phyloP scores from a whole-genome alignment of 1,140 invertebrate genomes.

The Anastrepha obliqua region DNA sequence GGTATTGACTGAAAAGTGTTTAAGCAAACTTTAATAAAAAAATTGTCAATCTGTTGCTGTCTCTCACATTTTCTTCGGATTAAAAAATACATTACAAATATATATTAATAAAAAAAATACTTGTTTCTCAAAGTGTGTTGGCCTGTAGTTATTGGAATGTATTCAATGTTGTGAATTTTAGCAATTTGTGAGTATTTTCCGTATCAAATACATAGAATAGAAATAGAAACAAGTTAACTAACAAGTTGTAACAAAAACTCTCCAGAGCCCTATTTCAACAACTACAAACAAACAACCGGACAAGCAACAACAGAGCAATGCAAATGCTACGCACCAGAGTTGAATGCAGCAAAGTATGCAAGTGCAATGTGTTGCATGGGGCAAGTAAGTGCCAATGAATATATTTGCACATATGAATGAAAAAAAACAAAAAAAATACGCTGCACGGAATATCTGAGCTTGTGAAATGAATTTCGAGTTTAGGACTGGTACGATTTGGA shows the following conservation, averaged over 20 bases:
- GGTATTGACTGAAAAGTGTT: too few relatives aligned
- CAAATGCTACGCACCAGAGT: neutral
- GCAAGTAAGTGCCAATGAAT: conserved; percentile 30
- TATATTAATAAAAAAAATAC: too few relatives aligned
- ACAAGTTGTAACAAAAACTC: conserved; percentile 43
- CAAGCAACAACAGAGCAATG: neutral
- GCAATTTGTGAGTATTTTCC: conserved; percentile 22
- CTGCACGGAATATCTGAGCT: too few relatives aligned
- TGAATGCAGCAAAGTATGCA: neutral
- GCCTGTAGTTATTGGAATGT: neutral
- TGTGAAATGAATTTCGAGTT: too few relatives aligned
- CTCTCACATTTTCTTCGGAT: too few relatives aligned
- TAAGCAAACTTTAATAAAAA: too few relatives aligned
- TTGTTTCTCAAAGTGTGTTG: neutral
- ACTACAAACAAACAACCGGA: neutral
- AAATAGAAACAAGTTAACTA: conserved; percentile 28
- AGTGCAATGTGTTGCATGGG: conserved; percentile 15
- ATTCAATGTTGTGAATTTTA: conserved; percentile 46
- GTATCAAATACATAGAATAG: neutral
- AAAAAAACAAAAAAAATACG: neutral
- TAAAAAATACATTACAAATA: too few relatives aligned
- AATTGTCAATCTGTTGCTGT: too few relatives aligned
- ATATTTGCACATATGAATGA: neutral
- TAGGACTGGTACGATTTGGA: too few relatives aligned
- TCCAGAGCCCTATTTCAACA: conserved; percentile 30